Percentiles rank a stretch among this genome's conserved stretches.
phyloP scores from a whole-genome alignment of 2,797 vertebrate genomes.

The Enteromius argenteus region DNA sequence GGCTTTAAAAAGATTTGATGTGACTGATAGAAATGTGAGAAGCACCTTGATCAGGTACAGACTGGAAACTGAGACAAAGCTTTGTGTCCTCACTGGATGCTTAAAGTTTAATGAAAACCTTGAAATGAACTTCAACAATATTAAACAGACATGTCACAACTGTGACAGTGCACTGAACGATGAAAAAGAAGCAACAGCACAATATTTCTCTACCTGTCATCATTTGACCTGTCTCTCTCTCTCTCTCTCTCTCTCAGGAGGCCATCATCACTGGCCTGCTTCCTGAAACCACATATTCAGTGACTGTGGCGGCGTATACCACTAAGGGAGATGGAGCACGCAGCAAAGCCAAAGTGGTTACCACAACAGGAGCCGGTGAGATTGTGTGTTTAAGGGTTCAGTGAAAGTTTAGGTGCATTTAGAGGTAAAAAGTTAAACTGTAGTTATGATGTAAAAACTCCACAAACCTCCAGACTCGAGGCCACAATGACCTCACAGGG shows the following conservation, averaged over 20 bases:
- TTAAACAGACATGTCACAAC: slow-evolving; percentile 28
- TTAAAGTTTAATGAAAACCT: slow-evolving; percentile 36
- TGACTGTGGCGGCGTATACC: slow-evolving; percentile 93
- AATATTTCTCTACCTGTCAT: slow-evolving; percentile 37
- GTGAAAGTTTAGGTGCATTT: slow-evolving; percentile 20
- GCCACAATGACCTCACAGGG: background rate
- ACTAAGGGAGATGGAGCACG: slow-evolving; percentile 94
- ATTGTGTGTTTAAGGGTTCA: slow-evolving; percentile 42
- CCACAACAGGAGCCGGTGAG: slow-evolving; percentile 94
- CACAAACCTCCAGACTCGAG: background rate
- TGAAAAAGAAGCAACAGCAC: background rate
- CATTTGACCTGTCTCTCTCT: slow-evolving; percentile 32
- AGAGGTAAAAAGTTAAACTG: slow-evolving; percentile 17
- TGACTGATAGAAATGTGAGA: background rate
- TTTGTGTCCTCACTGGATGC: background rate
- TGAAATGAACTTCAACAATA: slow-evolving; percentile 22
- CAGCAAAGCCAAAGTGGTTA: slow-evolving; percentile 91
- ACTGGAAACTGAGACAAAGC: slow-evolving; percentile 19
- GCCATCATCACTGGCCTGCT: slow-evolving; percentile 87
- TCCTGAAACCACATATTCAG: slow-evolving; percentile 92
- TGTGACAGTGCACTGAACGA: background rate
- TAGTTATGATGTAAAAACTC: background rate
- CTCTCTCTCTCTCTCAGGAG: slow-evolving; percentile 81
- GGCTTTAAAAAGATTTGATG: slow-evolving; percentile 14
- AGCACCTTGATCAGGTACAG: slow-evolving; percentile 14